A percentile compares a stretch with the other conserved stretches of the same genome.
phyloP scores from a whole-genome alignment of 2,888 invertebrate species.

The Philhelius pedissequus region DNA sequence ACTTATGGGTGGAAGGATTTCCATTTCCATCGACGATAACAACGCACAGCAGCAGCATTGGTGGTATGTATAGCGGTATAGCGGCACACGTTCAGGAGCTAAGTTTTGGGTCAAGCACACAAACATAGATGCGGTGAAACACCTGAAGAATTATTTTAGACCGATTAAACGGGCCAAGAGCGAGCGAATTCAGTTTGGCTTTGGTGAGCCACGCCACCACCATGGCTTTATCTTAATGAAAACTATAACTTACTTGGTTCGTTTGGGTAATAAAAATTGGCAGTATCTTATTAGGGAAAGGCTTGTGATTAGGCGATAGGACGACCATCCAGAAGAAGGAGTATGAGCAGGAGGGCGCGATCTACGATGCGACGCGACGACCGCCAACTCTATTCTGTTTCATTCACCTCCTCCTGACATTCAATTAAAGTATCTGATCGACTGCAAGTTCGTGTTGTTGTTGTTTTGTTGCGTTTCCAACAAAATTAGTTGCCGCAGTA shows the following conservation, averaged over 20 bases:
- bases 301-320: constrained; percentile 62
- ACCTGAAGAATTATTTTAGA: constrained; percentile 59
- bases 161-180: constrained; percentile 19
- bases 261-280: constrained; percentile 63
- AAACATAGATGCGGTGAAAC: constrained; percentile 15
- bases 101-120: constrained; percentile 49
- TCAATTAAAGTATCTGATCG: constrained; percentile 67
- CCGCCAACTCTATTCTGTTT: background rate
- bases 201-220: background rate
- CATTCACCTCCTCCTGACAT: constrained; percentile 44
- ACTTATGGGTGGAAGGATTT: constrained; percentile 59
- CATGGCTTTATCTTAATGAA: constrained; percentile 62
- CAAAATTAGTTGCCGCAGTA: background rate
- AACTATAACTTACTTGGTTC: constrained; percentile 66
- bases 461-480: background rate
- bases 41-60: background rate
- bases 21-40: constrained; percentile 33
- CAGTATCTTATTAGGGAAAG: constrained; percentile 68
- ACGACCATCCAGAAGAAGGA: background rate
- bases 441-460: constrained; percentile 2
- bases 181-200: constrained; percentile 7
- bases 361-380: background rate
- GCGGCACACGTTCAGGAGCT: background rate
- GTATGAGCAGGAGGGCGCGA: background rate
- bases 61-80: background rate